Percentiles rank a stretch among this genome's conserved stretches.
Conservation (phyloP, 35 echinoderm and acorn worm genomes). For the Heliocidaris tuberculata region DNA sequence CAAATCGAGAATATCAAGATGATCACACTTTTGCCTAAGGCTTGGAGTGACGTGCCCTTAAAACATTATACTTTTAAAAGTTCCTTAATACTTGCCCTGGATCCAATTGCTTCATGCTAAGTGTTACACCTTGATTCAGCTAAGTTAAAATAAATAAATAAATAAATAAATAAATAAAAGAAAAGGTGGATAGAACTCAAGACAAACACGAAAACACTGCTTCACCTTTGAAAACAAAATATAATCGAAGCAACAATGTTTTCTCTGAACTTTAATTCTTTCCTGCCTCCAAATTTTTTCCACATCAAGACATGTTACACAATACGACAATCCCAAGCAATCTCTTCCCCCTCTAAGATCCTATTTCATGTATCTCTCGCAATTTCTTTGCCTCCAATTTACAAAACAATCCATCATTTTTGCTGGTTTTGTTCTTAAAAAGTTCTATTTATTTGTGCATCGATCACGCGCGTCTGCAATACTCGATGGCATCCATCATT, state of each 20-base stretch:
- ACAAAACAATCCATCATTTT: slow-evolving; percentile 31
- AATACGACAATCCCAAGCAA: background rate
- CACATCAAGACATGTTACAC: background rate
- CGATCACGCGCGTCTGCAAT: slow-evolving; percentile 25
- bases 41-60: background rate
- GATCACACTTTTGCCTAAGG: background rate
- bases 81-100: background rate
- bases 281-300: background rate
- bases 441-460: slow-evolving; percentile 43
- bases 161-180: background rate
- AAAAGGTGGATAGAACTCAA: background rate
- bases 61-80: no score
- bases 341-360: background rate
- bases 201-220: background rate
- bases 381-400: slow-evolving; percentile 39
- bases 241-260: background rate
- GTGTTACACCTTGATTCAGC: background rate
- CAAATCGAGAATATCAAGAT: no score
- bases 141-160: background rate
- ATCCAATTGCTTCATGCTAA: background rate
- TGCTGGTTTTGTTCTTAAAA: slow-evolving; percentile 16
- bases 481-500: background rate
- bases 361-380: slow-evolving; percentile 22
- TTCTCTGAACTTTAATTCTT: background rate
- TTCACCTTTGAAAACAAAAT: background rate